phyloP scores from a whole-genome alignment of 2,888 invertebrate species.

The Eugnorisma glareosa region DNA sequence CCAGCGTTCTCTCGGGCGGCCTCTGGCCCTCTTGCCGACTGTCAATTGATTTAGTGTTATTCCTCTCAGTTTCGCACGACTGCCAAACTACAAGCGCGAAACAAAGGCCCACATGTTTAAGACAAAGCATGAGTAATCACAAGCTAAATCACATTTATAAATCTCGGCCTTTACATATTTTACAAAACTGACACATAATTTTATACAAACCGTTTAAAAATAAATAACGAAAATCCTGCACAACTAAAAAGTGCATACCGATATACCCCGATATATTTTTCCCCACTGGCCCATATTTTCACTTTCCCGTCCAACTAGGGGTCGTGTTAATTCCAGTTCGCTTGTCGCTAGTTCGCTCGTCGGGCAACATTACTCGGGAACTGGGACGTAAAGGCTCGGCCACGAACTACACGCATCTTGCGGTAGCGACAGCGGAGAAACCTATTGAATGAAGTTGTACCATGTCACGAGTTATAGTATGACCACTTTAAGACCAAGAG shows the following conservation, averaged over 20 bases:
- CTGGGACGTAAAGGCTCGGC: slow-evolving; percentile 44
- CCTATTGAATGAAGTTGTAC: neutral
- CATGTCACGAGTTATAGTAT: neutral
- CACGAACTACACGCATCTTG: neutral
- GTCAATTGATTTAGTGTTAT: neutral
- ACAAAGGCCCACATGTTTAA: neutral
- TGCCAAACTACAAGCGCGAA: neutral
- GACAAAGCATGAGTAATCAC: neutral
- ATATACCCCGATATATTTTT: slow-evolving; percentile 28
- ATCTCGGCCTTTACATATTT: neutral
- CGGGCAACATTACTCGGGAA: slow-evolving; percentile 52
- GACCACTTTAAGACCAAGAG: too few relatives aligned
- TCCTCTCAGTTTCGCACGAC: neutral
- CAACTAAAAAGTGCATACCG: slow-evolving; percentile 7
- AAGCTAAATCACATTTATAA: neutral
- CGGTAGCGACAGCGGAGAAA: neutral
- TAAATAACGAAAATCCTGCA: neutral
- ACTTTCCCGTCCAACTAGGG: slow-evolving; percentile 44
- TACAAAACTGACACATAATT: neutral
- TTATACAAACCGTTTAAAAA: neutral
- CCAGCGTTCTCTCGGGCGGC: too few relatives aligned
- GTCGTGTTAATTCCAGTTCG: slow-evolving; percentile 70
- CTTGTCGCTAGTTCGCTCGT: slow-evolving; percentile 54
- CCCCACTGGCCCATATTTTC: slow-evolving; percentile 52
- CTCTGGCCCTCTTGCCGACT: too few relatives aligned